phyloP scores from a whole-genome alignment of 2,797 vertebrate genomes.

The Hydrophis major region DNA sequence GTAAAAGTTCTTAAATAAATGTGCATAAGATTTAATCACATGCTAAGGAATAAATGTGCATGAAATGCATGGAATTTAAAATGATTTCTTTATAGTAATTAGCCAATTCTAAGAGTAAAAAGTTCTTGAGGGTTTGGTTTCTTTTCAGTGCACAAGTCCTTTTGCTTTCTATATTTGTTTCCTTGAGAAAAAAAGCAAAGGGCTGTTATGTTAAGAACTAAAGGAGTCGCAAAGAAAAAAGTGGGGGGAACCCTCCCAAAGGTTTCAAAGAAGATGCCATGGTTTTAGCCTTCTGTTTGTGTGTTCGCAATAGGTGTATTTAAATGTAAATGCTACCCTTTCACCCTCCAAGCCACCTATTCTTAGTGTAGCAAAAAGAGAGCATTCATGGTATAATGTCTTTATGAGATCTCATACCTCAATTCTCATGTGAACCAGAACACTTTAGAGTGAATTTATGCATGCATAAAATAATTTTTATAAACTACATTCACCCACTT shows the following conservation, averaged over 20 bases:
- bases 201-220: slow-evolving; percentile 37
- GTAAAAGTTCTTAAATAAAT: not conserved
- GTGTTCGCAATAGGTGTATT: slow-evolving; percentile 69
- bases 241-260: slow-evolving; percentile 25
- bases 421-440: slow-evolving; percentile 67
- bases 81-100: slow-evolving; percentile 43
- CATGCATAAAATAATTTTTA: slow-evolving; percentile 34
- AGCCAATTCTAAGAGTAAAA: slow-evolving; percentile 30
- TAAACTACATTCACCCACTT: slow-evolving; percentile 48
- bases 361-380: slow-evolving; percentile 70
- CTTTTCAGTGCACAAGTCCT: slow-evolving; percentile 27
- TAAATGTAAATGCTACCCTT: slow-evolving; percentile 74
- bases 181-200: slow-evolving; percentile 17
- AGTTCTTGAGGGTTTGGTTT: slow-evolving; percentile 45
- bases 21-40: not conserved
- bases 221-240: slow-evolving; percentile 20
- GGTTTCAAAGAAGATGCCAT: slow-evolving; percentile 54
- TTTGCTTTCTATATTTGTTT: slow-evolving; percentile 29
- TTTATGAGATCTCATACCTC: slow-evolving; percentile 70
- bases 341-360: slow-evolving; percentile 70
- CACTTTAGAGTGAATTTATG: slow-evolving; percentile 59
- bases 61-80: slow-evolving; percentile 52
- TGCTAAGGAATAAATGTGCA: slow-evolving; percentile 8
- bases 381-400: slow-evolving; percentile 70
- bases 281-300: slow-evolving; percentile 67